Evolutionary conservation across 2,113 vertebrate genomes (phyloP).

Genomic region (Uropsilus gracilis): DNA sequence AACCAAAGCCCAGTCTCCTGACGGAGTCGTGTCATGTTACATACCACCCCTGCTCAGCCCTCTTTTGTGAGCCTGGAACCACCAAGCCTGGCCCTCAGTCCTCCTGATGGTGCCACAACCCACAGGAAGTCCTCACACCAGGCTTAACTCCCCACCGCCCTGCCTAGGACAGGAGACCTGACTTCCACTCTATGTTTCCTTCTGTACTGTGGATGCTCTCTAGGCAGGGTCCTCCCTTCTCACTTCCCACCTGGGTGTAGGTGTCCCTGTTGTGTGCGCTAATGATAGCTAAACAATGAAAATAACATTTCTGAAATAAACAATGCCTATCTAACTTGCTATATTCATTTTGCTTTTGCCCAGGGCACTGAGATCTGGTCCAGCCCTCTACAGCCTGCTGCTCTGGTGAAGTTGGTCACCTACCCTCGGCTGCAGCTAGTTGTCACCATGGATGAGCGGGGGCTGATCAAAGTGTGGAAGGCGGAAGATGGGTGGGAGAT

Average conservation of each 20-base stretch:
- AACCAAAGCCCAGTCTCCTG: background rate
- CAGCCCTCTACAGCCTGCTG: conserved; percentile 82
- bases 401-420: conserved; percentile 78
- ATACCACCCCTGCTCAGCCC: background rate
- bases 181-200: background rate
- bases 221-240: background rate
- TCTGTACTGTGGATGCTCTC: background rate
- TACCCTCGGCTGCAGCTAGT: conserved; percentile 78
- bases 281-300: background rate
- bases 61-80: background rate
- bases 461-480: conserved; percentile 84
- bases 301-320: background rate
- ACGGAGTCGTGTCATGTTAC: background rate
- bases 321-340: background rate
- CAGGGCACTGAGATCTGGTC: conserved; percentile 86
- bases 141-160: background rate
- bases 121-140: background rate
- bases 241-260: rapidly evolving
- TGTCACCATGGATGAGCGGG: conserved; percentile 79
- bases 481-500: conserved; percentile 80
- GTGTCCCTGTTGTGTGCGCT: background rate
- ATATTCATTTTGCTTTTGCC: background rate
- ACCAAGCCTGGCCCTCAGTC: rapidly evolving
- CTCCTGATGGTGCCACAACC: background rate
- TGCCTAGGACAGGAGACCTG: background rate